phyloP scores from a whole-genome alignment of 2,888 invertebrate genomes.

The Sabatieria punctata region DNA sequence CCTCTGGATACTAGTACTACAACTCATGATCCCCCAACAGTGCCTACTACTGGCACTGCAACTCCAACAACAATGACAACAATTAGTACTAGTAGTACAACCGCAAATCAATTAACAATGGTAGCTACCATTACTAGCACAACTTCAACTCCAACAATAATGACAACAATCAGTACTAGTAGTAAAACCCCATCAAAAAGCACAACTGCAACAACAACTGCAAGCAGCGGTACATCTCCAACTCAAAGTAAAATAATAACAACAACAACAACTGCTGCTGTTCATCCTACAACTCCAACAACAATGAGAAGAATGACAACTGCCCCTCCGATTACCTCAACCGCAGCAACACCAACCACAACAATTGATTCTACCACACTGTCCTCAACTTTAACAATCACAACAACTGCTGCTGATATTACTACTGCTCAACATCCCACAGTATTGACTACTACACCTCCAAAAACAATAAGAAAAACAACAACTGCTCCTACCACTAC shows the following conservation, averaged over 20 bases:
- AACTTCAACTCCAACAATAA: too few relatives aligned
- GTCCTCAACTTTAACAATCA: background rate
- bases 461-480: conserved; percentile 4
- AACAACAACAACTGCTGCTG: conserved; percentile 1
- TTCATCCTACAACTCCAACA: background rate
- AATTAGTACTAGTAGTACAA: too few relatives aligned
- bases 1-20: background rate
- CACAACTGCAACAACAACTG: too few relatives aligned
- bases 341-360: background rate
- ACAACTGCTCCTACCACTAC: conserved; percentile 5
- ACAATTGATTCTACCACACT: background rate
- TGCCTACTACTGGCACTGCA: background rate
- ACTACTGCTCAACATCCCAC: conserved; percentile 3
- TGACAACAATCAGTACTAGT: too few relatives aligned
- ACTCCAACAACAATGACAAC: background rate
- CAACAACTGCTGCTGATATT: conserved; percentile 1
- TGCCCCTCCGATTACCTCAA: conserved; percentile 3
- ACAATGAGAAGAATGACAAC: background rate
- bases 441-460: conserved; percentile 2
- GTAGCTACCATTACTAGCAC: too few relatives aligned
- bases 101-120: too few relatives aligned
- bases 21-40: background rate
- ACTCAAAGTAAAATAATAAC: too few relatives aligned
- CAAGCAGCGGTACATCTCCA: too few relatives aligned
- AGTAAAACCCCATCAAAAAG: too few relatives aligned